Evolutionary conservation across 2,888 invertebrate genomes (phyloP), one percentile per base, ranked within the genome.

Genomic region (Scaptomyza reducta): DNA sequence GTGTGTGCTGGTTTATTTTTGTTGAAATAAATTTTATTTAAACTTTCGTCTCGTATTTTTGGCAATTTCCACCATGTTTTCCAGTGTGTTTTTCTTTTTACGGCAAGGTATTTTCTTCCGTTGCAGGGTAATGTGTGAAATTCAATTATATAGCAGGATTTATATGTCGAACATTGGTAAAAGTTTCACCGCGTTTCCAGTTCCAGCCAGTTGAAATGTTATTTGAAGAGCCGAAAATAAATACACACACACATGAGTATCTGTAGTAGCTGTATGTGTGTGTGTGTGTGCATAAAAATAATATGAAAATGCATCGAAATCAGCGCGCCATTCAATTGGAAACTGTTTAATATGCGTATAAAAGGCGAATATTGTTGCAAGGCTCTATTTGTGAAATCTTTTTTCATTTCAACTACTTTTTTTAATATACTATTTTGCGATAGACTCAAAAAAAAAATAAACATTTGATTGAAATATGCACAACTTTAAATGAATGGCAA

Each of bases 1-100:
- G 18, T 51, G 10, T 59, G 41, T 42, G 64, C 38, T 51, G 67
- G 64, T 75, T 22, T 31, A 71, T 82, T 84, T 83, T 81, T 84
- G 79, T 79, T 84, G 79, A 86, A 86, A 86, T 85, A 85, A 85
- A 85, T 84, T 85, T 84, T 85, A 85, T 85, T 86, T 85, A 85
- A 85, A 81, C 86, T 85, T 82, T 85, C 74, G 79, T 79, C 77
- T 79, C 74, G 70, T 69, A 67, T 79, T 70, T 72, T 72, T 69
- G 60, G 68, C 65, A 71, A 73, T 61, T 59, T 68, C 59, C 42
- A 55, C 47, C 44, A 16, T 47, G 40, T 63, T 53, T 42, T 44
- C 33, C 5, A 10, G 33, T n/a, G 33, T 55, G 40, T 41, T 42
- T 7, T 41, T 60, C 59, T 27, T 9, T 65, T 55, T 42, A 33